Conservation (phyloP, 2,113 vertebrate genomes). For the Porphyrio hochstetteri region DNA sequence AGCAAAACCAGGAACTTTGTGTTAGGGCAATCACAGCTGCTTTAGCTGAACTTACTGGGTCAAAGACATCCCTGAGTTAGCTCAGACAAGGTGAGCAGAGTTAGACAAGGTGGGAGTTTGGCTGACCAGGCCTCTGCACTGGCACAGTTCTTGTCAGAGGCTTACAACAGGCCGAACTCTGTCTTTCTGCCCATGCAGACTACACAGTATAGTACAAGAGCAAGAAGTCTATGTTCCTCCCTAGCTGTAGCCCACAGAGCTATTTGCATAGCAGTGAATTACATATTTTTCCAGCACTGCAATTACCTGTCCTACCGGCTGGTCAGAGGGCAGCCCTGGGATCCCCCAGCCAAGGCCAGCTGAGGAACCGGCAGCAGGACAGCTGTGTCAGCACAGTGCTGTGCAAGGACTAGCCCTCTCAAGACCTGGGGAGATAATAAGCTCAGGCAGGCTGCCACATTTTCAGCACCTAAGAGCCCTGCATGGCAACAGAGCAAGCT, state of each 20-base stretch:
- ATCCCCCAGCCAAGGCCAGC: background rate
- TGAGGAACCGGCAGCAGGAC: background rate
- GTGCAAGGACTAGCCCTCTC: background rate
- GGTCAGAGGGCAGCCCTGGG: rapidly evolving
- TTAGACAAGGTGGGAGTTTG: background rate
- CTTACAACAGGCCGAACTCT: background rate
- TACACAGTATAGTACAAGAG: background rate
- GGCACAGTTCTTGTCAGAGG: background rate
- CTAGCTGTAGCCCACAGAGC: background rate
- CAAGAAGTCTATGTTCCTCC: background rate
- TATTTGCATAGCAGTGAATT: background rate
- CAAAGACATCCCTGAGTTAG: background rate
- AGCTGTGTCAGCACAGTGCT: background rate
- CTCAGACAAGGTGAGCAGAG: background rate
- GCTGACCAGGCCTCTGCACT: background rate
- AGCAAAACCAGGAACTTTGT: background rate
- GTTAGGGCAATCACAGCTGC: background rate
- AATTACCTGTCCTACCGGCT: background rate
- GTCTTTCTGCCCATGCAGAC: background rate
- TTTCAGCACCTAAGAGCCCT: background rate
- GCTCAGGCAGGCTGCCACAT: background rate
- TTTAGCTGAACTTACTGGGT: background rate
- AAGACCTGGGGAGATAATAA: background rate
- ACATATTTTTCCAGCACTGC: background rate
- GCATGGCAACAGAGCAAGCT: background rate